Evolutionary conservation across 2,113 vertebrate species (phyloP).

Genomic region (Hydrolagus affinis): DNA sequence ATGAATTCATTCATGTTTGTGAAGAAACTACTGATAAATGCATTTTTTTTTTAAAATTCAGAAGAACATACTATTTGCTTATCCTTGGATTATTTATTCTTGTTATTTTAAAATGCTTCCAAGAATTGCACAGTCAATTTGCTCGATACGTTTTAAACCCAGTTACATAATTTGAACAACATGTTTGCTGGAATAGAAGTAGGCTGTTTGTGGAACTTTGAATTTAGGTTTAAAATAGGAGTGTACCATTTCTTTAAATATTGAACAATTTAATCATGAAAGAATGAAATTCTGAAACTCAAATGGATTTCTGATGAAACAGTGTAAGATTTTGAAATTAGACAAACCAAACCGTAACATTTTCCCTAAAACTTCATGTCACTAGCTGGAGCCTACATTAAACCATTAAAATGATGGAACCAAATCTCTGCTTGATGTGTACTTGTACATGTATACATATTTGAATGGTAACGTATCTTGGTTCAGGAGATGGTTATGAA

Average conservation of each 20-base stretch:
- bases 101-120: constrained; percentile 6
- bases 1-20: not conserved
- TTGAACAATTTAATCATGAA: no score
- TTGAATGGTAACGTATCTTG: no score
- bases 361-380: not conserved
- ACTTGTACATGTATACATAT: not conserved
- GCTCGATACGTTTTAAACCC: not conserved
- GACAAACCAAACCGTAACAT: not conserved
- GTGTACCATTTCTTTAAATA: constrained; percentile 25
- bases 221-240: not conserved
- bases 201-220: not conserved
- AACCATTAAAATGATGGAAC: constrained; percentile 6
- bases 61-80: not conserved
- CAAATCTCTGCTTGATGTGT: not conserved
- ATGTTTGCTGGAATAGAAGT: not conserved
- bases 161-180: not conserved
- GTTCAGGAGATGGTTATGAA: no score
- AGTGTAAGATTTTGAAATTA: not conserved
- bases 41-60: not conserved
- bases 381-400: not conserved
- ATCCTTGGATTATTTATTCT: not conserved
- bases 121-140: not conserved
- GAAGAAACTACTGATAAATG: not conserved
- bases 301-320: not conserved
- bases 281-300: constrained; percentile 7